Evolutionary conservation across 2,888 invertebrate genomes (phyloP), one percentile per base, ranked within the genome.

Genomic region (Mimachlamys varia): DNA sequence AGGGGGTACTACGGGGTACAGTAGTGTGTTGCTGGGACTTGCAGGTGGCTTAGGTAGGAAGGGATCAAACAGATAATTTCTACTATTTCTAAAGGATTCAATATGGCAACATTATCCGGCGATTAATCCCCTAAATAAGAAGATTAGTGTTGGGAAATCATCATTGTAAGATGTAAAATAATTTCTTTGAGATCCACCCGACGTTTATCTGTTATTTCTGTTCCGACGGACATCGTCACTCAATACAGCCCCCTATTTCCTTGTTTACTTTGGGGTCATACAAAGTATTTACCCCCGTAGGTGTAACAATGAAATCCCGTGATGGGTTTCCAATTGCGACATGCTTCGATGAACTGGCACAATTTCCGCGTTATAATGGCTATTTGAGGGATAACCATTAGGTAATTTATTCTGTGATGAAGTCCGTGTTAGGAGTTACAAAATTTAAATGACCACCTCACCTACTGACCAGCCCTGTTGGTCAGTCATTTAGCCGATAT

Each of bases 371-470:
- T 27, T 76, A n/a, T n/a, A 76, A 76, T 76, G 76, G 76, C 76
- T 76, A 76, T 76, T 76, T 76, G 76, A 33, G 33, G 33, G 76
- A 76, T 76, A 33, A 33, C 76, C 76, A 76, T 76, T 76, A 76
- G 76, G 22, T 76, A 19, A 76, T 76, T 76, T 76, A 76, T 76
- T 76, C 76, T 33, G 33, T 76, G 76, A 76, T 76, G 76, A 76
- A 76, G 76, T 76, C 33, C 33, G 76, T 76, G 76, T 76, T 27
- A 76, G 76, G 76, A 76, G 76, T 76, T 33, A 76, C 76, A 76
- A 27, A 76, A 27, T 76, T 76, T 76, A 76, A 76, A 76, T 76
- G 76, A 76, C 76, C 76, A 27, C 76, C 76, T 76, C 76, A 76
- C 76, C 76, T 27, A 76, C 27, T 76, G 76, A 76, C 76, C 76